Evolutionary conservation across 2,797 vertebrate species (phyloP).

Genomic region (Sebastes nivosus): DNA sequence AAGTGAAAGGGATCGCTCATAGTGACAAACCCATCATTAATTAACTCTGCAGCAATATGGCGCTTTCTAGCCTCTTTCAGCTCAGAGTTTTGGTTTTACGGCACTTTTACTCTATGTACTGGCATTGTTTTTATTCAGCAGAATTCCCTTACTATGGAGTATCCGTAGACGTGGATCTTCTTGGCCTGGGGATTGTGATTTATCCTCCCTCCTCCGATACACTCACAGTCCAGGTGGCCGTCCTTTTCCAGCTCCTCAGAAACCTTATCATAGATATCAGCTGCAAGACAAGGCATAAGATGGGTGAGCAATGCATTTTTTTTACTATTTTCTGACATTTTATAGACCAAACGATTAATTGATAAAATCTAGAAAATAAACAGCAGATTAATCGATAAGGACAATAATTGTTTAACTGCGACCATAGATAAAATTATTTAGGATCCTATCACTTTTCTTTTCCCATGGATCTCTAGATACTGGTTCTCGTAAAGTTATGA

Average conservation of each 20-base stretch:
- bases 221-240: constrained; percentile 87
- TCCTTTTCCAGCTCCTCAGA: constrained; percentile 86
- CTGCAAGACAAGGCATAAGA: constrained; percentile 61
- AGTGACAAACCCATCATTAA: background rate
- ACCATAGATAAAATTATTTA: no score
- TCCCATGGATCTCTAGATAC: no score
- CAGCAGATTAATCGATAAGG: no score
- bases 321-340: no score
- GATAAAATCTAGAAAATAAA: no score
- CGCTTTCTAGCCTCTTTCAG: background rate
- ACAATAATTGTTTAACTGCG: no score
- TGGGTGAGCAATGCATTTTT: background rate
- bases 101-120: background rate
- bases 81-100: background rate
- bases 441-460: no score
- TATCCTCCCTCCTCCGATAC: constrained; percentile 94
- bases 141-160: constrained; percentile 89
- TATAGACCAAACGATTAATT: no score
- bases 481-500: no score
- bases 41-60: background rate
- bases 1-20: accelerated
- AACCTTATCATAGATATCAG: constrained; percentile 91
- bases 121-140: background rate
- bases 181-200: constrained; percentile 84
- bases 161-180: constrained; percentile 95